phyloP scores from a whole-genome alignment of 2,888 invertebrate species.

The Acheta domesticus region DNA sequence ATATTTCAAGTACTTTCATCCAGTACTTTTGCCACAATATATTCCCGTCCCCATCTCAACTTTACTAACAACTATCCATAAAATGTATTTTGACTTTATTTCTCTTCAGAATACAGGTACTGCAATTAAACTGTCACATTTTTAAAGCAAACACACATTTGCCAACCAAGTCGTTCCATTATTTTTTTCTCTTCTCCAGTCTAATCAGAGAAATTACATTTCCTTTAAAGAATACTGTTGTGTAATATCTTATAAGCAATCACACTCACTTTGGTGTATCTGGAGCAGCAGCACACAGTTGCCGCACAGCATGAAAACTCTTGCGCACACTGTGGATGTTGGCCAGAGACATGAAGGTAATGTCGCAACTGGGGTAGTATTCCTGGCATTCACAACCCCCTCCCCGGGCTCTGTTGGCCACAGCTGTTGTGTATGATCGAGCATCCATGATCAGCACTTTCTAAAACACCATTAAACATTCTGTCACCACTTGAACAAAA shows the following conservation, averaged over 20 bases:
- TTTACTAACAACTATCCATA: not conserved
- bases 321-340: constrained; percentile 95
- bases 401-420: constrained; percentile 93
- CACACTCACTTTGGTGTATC: constrained; percentile 71
- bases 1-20: not conserved
- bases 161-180: no score
- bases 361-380: constrained; percentile 92
- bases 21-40: no score
- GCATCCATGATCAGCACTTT: constrained; percentile 92
- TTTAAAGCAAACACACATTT: no score
- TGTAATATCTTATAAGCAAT: no score
- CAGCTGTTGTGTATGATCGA: constrained; percentile 91
- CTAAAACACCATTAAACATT: constrained; percentile 44
- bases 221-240: no score
- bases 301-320: constrained; percentile 84
- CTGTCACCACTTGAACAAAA: no score
- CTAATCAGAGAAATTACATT: no score
- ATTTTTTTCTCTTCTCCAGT: no score
- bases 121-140: no score
- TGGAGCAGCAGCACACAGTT: constrained; percentile 70
- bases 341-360: constrained; percentile 94
- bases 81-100: no score
- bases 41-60: no score
- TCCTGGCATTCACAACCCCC: constrained; percentile 96
- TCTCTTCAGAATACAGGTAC: no score